phyloP scores from a whole-genome alignment of 2,113 vertebrate species.

The Pleuronectes platessa region DNA sequence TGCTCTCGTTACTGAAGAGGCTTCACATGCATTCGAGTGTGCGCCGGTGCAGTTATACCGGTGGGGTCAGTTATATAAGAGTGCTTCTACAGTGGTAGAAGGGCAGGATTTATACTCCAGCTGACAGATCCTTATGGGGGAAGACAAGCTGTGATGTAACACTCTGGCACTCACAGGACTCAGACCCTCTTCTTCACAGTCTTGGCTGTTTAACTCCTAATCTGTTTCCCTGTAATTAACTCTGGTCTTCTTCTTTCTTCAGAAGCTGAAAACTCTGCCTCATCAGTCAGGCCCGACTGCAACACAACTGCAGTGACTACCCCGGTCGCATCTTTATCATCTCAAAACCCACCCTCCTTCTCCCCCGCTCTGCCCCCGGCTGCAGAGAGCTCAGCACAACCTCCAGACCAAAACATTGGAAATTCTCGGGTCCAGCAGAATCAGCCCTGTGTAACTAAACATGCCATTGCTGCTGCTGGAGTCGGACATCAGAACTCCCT shows the following conservation, averaged over 20 bases:
- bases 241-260: slow-evolving; percentile 37
- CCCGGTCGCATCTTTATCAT: slow-evolving; percentile 65
- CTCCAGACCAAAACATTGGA: slow-evolving; percentile 17
- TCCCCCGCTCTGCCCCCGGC: slow-evolving; percentile 41
- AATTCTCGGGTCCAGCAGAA: slow-evolving; percentile 62
- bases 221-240: slow-evolving; percentile 37
- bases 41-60: slow-evolving; percentile 17
- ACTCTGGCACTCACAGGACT: slow-evolving; percentile 59
- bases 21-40: slow-evolving; percentile 24
- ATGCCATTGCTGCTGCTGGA: slow-evolving; percentile 2
- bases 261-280: slow-evolving; percentile 65
- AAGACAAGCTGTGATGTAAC: slow-evolving; percentile 60
- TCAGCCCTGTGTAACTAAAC: slow-evolving; percentile 55
- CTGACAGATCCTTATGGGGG: slow-evolving; percentile 58
- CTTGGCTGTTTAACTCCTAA: slow-evolving; percentile 21
- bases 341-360: slow-evolving; percentile 43
- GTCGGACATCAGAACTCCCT: slow-evolving; percentile 34
- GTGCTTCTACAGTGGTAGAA: slow-evolving; percentile 57
- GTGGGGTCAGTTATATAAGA: slow-evolving; percentile 71
- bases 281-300: slow-evolving; percentile 39
- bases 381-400: slow-evolving; percentile 50
- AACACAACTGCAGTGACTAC: slow-evolving; percentile 73
- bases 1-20: slow-evolving; percentile 14
- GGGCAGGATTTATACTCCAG: slow-evolving; percentile 58
- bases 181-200: slow-evolving; percentile 20